These are phyloP conservation scores for Ophion obscuratus DNA, from an alignment of 2,888 invertebrate genomes.

Conservation along the genomic window DNA sequence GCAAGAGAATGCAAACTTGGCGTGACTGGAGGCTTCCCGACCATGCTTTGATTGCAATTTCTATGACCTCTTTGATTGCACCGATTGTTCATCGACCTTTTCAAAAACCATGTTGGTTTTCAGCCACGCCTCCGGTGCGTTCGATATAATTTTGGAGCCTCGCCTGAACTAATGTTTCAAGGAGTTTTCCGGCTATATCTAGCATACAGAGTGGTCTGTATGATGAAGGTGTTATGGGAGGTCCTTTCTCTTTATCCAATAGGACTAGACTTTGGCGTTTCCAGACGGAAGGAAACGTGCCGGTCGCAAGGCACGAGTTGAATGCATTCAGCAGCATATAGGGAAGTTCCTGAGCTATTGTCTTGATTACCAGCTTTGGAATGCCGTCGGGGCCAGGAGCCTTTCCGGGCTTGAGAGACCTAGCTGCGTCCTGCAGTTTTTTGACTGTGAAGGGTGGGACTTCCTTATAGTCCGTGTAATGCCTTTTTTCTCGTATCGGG, in stretches of 20 bases:
- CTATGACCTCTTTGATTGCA: conserved; percentile 53
- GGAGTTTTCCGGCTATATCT: neutral
- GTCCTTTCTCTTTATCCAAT: conserved; percentile 64
- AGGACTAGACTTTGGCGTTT: conserved; percentile 58
- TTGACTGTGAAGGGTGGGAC: conserved; percentile 33
- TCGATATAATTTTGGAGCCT: neutral
- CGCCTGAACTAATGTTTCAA: neutral
- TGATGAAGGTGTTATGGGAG: conserved; percentile 35
- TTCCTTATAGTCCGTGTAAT: neutral
- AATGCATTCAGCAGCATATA: conserved; percentile 32
- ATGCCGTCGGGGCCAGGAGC: conserved; percentile 62
- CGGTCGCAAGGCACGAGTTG: conserved; percentile 7
- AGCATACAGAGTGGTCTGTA: too few relatives aligned
- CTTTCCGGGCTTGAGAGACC: conserved; percentile 44
- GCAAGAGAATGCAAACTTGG: conserved; percentile 57
- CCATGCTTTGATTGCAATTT: conserved; percentile 34
- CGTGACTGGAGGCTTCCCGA: conserved; percentile 42
- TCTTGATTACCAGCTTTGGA: conserved; percentile 40
- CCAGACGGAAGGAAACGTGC: conserved; percentile 49
- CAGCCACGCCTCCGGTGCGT: neutral
- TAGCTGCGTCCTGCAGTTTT: conserved; percentile 53
- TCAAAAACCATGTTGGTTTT: conserved; percentile 56
- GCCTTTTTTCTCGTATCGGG: conserved; percentile 1
- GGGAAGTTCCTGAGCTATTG: conserved; percentile 41
- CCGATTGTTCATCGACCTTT: conserved; percentile 56